Evolutionary conservation across 2,113 vertebrate genomes (phyloP).

Genomic region (Leiothrix lutea): DNA sequence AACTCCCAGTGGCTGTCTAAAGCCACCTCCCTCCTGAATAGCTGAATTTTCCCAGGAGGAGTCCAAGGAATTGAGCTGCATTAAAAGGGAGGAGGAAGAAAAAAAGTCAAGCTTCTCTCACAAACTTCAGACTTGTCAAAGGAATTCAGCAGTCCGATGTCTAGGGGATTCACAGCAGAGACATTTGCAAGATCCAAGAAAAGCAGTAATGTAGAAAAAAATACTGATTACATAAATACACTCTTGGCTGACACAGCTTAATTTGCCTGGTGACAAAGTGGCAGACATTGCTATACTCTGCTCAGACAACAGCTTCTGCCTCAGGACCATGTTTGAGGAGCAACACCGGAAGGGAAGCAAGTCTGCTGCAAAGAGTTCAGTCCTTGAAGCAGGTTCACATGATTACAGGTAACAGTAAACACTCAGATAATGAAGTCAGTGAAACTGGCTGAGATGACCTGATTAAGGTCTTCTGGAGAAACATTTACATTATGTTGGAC

Average conservation of each 20-base stretch:
- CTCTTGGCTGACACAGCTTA: background rate
- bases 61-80: background rate
- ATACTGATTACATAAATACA: background rate
- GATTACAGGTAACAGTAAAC: background rate
- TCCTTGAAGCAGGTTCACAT: background rate
- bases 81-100: background rate
- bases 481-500: background rate
- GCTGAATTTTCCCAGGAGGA: background rate
- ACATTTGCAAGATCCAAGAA: background rate
- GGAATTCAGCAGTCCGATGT: background rate
- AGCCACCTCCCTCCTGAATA: background rate
- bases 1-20: background rate
- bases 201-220: background rate
- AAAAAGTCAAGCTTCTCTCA: background rate
- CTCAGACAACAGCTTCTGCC: background rate
- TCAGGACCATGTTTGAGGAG: background rate
- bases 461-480: background rate
- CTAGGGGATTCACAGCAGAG: background rate
- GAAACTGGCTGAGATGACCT: background rate
- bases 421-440: background rate
- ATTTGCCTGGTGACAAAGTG: background rate
- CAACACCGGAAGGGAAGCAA: background rate
- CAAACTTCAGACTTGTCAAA: background rate
- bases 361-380: background rate
- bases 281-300: fast-evolving